Evolutionary conservation across 2,888 invertebrate species (phyloP).

Genomic region (Spodoptera littoralis): DNA sequence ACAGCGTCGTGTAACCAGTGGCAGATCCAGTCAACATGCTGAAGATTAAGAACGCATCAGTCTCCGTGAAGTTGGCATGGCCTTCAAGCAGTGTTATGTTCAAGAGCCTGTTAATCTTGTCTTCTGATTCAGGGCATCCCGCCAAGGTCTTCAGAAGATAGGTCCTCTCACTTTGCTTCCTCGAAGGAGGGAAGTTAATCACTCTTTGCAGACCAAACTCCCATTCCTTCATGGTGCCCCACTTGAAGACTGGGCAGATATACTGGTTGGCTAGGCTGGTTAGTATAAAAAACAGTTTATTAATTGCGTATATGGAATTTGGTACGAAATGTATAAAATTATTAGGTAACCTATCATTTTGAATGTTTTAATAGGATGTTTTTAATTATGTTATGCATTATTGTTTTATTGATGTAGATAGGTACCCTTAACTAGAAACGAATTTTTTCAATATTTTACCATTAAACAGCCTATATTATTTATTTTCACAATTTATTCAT

Average conservation of each 20-base stretch:
- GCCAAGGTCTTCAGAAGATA: slow-evolving; percentile 93
- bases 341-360: too few species aligned
- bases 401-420: too few species aligned
- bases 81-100: slow-evolving; percentile 92
- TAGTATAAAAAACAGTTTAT: not conserved
- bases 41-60: slow-evolving; percentile 92
- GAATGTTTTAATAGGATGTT: not conserved
- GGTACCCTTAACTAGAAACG: too few species aligned
- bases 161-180: slow-evolving; percentile 93
- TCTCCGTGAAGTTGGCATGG: slow-evolving; percentile 93
- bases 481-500: not conserved
- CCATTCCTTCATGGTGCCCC: slow-evolving; percentile 94
- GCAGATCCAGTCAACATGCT: slow-evolving; percentile 92
- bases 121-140: slow-evolving; percentile 92
- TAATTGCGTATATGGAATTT: too few species aligned
- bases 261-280: slow-evolving; percentile 92
- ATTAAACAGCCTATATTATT: not conserved
- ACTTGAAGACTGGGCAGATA: slow-evolving; percentile 94
- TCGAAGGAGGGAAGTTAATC: slow-evolving; percentile 91
- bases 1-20: slow-evolving; percentile 92
- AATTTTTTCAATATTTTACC: too few species aligned
- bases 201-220: slow-evolving; percentile 94
- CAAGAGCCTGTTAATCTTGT: slow-evolving; percentile 90
- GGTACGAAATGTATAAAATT: too few species aligned
- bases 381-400: too few species aligned